These are phyloP conservation scores for Bombycilla garrulus DNA, from an alignment of 2,113 vertebrate genomes.

Conservation along the genomic window DNA sequence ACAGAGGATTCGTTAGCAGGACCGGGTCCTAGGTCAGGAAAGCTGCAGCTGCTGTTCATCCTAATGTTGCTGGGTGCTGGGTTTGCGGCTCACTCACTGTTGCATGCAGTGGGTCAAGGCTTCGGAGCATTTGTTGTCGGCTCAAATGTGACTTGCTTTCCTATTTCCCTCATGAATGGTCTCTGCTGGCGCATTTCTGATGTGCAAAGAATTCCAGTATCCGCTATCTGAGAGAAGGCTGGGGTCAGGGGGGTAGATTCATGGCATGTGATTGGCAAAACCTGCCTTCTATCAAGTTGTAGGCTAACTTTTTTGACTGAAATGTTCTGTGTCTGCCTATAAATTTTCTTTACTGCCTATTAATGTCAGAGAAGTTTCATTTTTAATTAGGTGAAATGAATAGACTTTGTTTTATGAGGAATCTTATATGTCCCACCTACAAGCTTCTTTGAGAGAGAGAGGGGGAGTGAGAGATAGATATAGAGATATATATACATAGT, in stretches of 20 bases:
- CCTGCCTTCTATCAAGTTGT: slow-evolving; percentile 80
- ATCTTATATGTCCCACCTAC: slow-evolving; percentile 60
- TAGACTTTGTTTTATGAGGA: slow-evolving; percentile 75
- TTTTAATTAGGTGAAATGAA: slow-evolving; percentile 79
- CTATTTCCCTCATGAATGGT: slow-evolving; percentile 83
- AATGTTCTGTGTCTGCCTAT: slow-evolving; percentile 77
- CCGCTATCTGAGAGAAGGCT: slow-evolving; percentile 76
- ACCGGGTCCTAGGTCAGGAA: slow-evolving; percentile 70
- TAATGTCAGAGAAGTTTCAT: slow-evolving; percentile 80
- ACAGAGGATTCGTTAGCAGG: slow-evolving; percentile 65
- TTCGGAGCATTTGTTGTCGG: slow-evolving; percentile 80
- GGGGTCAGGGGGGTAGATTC: slow-evolving; percentile 80
- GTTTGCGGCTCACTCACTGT: slow-evolving; percentile 74
- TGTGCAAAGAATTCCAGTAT: slow-evolving; percentile 84
- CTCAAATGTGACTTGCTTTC: slow-evolving; percentile 82
- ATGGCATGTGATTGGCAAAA: slow-evolving; percentile 85
- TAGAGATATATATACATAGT: slow-evolving; percentile 28
- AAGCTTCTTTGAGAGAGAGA: slow-evolving; percentile 39
- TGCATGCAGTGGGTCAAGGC: slow-evolving; percentile 79
- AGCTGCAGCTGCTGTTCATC: slow-evolving; percentile 67
- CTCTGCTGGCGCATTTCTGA: slow-evolving; percentile 82
- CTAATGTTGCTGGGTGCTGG: slow-evolving; percentile 72
- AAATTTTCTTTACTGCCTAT: slow-evolving; percentile 80
- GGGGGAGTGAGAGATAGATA: slow-evolving; percentile 1
- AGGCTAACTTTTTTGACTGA: slow-evolving; percentile 83